Percentiles rank a stretch among this genome's conserved stretches.
These are phyloP conservation scores for Gryllus bimaculatus DNA, from an alignment of 1,140 invertebrate genomes.

Conservation along the genomic window DNA sequence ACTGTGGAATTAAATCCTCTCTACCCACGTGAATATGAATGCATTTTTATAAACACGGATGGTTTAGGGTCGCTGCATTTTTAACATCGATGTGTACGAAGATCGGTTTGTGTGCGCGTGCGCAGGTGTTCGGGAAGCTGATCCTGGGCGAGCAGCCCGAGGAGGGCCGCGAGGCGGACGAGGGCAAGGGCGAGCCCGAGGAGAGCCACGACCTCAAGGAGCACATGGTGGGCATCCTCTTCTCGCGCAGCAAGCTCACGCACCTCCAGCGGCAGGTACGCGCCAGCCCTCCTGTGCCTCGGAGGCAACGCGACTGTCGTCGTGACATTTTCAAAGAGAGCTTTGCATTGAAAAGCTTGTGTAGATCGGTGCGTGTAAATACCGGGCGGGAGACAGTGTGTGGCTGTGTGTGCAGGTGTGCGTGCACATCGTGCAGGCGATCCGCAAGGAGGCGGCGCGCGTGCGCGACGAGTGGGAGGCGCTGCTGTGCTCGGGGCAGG, in stretches of 20 bases:
- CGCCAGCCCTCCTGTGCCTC: no score
- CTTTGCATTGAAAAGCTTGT: no score
- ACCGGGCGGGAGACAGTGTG: no score
- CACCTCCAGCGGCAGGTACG: constrained; percentile 88
- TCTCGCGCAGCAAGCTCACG: constrained; percentile 86
- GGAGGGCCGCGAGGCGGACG: constrained; percentile 25
- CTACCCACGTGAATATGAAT: no score
- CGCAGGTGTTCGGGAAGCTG: constrained; percentile 83
- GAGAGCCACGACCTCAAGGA: constrained; percentile 83
- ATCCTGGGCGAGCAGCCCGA: constrained; percentile 45
- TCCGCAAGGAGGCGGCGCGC: constrained; percentile 73
- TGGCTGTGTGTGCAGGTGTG: constrained; percentile 58
- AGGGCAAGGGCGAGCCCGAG: constrained; percentile 41
- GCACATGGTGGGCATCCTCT: constrained; percentile 94
- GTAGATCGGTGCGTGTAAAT: no score
- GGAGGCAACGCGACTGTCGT: no score
- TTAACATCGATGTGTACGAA: neutral
- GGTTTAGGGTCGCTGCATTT: no score
- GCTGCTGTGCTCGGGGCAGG: constrained; percentile 25
- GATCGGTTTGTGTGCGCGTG: neutral
- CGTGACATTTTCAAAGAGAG: no score
- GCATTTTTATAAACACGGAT: no score
- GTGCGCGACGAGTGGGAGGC: constrained; percentile 84
- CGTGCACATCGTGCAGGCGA: constrained; percentile 87
- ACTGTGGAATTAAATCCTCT: no score